Evolutionary conservation across 2,797 vertebrate genomes (phyloP).

Genomic region (Ammospiza maritima): DNA sequence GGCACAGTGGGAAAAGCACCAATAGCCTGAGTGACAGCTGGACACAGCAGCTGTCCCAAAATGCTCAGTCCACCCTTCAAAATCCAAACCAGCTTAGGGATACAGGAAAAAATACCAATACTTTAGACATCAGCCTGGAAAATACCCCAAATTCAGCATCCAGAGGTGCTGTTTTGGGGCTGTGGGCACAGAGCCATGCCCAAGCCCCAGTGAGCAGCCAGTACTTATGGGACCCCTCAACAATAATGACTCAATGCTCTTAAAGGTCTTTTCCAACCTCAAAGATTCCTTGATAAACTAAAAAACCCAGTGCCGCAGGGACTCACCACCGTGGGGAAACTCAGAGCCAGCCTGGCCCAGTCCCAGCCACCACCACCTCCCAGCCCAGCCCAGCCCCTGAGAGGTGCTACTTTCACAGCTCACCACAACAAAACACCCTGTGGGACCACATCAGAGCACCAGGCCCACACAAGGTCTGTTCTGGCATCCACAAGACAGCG

Average conservation of each 20-base stretch:
- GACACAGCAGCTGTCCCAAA: not conserved
- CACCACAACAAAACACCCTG: not conserved
- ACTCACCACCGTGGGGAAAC: not conserved
- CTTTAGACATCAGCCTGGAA: not conserved
- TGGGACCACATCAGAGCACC: not conserved
- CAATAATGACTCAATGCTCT: not conserved
- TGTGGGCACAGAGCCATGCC: fast-evolving
- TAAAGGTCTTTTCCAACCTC: not conserved
- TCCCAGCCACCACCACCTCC: not conserved
- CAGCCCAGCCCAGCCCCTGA: fast-evolving
- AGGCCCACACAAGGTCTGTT: not conserved
- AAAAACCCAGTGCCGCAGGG: fast-evolving
- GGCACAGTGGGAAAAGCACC: fast-evolving
- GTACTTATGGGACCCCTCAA: not conserved
- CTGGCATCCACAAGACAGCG: fast-evolving
- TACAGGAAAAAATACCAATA: fast-evolving
- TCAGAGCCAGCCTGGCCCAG: not conserved
- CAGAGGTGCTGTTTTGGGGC: not conserved
- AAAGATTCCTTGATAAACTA: not conserved
- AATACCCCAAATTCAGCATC: not conserved
- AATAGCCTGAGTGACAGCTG: fast-evolving
- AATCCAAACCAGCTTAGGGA: not conserved
- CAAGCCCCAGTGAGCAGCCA: not conserved
- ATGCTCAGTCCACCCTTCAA: not conserved
- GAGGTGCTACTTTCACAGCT: not conserved